Evolutionary conservation across 1,140 invertebrate species (phyloP).

Genomic region (Anthonomus grandis): DNA sequence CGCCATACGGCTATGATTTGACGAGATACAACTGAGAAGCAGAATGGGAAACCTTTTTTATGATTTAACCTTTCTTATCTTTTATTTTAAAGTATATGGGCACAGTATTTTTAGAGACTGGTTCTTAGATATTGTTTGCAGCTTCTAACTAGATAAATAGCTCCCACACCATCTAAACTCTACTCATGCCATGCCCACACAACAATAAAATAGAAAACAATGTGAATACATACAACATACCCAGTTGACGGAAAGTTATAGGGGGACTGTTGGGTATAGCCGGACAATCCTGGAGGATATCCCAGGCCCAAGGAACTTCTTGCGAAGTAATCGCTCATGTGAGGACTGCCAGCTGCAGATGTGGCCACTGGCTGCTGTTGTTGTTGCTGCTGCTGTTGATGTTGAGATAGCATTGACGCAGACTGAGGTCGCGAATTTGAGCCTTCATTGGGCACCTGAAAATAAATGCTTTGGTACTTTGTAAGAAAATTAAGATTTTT

Average conservation of each 20-base stretch:
- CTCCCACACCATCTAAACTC: no score
- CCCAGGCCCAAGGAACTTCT: constrained; percentile 32
- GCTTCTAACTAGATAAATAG: no score
- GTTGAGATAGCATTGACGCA: constrained; percentile 24
- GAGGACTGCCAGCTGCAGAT: constrained; percentile 18
- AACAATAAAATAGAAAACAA: constrained; percentile 16
- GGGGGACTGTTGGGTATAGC: constrained; percentile 40
- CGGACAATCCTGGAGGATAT: constrained; percentile 29
- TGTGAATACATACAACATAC: constrained; percentile 28
- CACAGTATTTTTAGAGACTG: no score
- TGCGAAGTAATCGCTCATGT: constrained; percentile 38
- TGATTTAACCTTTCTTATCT: no score
- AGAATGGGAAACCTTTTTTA: no score
- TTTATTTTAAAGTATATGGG: no score
- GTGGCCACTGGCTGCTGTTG: constrained; percentile 6
- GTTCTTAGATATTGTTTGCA: no score
- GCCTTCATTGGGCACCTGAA: constrained; percentile 27
- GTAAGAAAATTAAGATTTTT: constrained; percentile 1
- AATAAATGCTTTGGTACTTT: neutral
- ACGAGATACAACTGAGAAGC: no score
- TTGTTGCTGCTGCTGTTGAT: neutral
- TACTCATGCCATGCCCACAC: neutral
- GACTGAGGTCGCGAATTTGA: constrained; percentile 34
- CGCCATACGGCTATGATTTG: no score
- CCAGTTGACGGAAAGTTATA: constrained; percentile 34